Evolutionary conservation across 2,113 vertebrate species (phyloP), one percentile per base, ranked within the genome.

Genomic region (Etheostoma spectabile): DNA sequence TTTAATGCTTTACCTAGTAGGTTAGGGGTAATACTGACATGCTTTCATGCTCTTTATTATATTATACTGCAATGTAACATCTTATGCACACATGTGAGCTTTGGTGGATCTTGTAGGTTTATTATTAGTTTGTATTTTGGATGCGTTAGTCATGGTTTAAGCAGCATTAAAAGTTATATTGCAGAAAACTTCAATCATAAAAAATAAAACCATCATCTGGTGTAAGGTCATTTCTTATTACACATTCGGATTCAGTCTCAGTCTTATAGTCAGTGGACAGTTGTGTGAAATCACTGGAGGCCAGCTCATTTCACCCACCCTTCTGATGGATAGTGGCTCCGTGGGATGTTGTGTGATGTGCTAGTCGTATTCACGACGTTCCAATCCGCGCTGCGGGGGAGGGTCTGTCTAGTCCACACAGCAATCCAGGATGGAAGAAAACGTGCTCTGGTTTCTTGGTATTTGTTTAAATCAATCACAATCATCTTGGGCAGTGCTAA

Each of bases 201-300:
- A 14, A 63, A 74, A n/a, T n/a, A 6, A 22, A 49, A 62, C 12
- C 0, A 8, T 2, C 57, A 5, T 6, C 4, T 21, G n/a, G 2
- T 22, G 27, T 12, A 22, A 62, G 30, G 45, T 73, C 49, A 61
- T 48, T 46, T 24, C 12, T 49, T 11, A 48, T 22, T 19, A 27
- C 27, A 21, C 12, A 49, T 51, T 61, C 56, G 22, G 53, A 19
- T 16, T 53, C 16, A 1, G 42, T 51, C 15, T 66, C 55, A n/a
- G 38, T 52, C 45, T 67, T 35, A 8, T 7, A 35, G 53, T 67
- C 42, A 57, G 45, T 2, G 69, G 42, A 35, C 42, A 42, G 24
- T 30, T 10, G 55, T 70, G 65, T 35, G 30, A 62, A 67, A 64
- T 33, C 61, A 56, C 30, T 6, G 14, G 18, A 51, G 76, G 81